phyloP scores from a whole-genome alignment of 2,888 invertebrate species.

The Ochropacha duplaris region DNA sequence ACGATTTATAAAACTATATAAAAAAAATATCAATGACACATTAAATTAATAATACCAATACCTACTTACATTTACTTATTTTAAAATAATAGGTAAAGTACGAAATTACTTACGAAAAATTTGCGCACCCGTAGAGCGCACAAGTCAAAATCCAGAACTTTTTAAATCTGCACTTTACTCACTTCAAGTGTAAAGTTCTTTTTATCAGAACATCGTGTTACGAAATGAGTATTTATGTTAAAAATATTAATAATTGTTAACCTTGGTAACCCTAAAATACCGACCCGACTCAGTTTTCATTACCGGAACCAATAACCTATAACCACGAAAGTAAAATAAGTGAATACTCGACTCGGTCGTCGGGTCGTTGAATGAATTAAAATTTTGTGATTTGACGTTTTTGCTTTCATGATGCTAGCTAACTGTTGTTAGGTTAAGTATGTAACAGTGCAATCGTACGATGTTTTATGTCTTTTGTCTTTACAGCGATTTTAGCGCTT shows the following conservation, averaged over 20 bases:
- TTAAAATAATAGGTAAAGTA: too few relatives aligned
- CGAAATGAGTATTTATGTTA: not conserved
- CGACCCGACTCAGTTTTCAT: slow-evolving; percentile 7
- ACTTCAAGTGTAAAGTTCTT: not conserved
- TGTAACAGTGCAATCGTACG: slow-evolving; percentile 35
- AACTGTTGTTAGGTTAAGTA: slow-evolving; percentile 41
- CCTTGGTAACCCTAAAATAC: slow-evolving; percentile 33
- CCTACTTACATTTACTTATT: not conserved
- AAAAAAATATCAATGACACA: not conserved
- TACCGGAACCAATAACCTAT: slow-evolving; percentile 8
- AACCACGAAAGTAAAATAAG: slow-evolving; percentile 16
- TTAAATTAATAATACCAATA: not conserved
- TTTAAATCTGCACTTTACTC: not conserved
- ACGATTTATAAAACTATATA: not conserved
- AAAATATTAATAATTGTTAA: slow-evolving; percentile 20
- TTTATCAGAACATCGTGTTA: not conserved
- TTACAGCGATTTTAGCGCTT: slow-evolving; percentile 35
- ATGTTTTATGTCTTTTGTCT: slow-evolving; percentile 13
- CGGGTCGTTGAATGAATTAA: slow-evolving; percentile 20
- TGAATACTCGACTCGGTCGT: slow-evolving; percentile 9
- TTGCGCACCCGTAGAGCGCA: not conserved
- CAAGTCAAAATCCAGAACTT: not conserved
- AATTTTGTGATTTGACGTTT: slow-evolving; percentile 18
- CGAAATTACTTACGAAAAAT: not conserved
- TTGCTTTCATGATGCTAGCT: slow-evolving; percentile 22